Evolutionary conservation across 2,797 vertebrate species (phyloP), one percentile per base, ranked within the genome.

Genomic region (Peromyscus attwateri): DNA sequence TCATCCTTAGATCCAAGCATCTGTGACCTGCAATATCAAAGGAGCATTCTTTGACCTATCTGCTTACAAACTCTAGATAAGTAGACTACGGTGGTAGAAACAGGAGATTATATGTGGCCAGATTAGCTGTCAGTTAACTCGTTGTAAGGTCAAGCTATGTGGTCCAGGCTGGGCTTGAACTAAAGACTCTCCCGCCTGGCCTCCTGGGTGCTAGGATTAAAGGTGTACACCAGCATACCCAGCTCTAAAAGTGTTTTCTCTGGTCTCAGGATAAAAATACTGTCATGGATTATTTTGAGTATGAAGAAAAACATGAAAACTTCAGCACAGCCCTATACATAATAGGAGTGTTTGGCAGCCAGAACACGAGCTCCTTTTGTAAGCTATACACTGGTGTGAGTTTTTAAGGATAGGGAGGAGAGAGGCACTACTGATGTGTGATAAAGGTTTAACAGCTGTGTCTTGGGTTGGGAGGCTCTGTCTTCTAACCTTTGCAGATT

Each of bases 301-400:
- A 75, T 90, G 46, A 96, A 92, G 76, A 8, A 92, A 92, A 96
- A 49, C 46, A 52, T 16, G n/a, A 8, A 66, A 68, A 84, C 85
- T 16, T 70, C 46, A 57, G 64, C 3, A 21, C 6, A 73, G 57
- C 31, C 11, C 13, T 34, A 1, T 3, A 29, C 31, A 14, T 14
- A 82, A 49, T 0, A 94, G 31, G 11, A 46, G 7, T 73, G 10
- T 55, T 55, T 73, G 70, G 29, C 8, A 52, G 29, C 11, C 77
- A 2, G 49, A 70, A 70, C 62, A 49, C 70, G 68, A 82, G 71
- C 16, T 92, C 14, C 29, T 76, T 83, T 87, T 46, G 34, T 79
- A 57, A 87, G 71, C 31, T 66, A 37, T 60, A 91, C 2, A 34
- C 57, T 92, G 40, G 37, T n/a, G 2, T 55, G 75, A 29, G 25